Conservation (phyloP, 2,113 vertebrate species). For the Malurus elegans region DNA sequence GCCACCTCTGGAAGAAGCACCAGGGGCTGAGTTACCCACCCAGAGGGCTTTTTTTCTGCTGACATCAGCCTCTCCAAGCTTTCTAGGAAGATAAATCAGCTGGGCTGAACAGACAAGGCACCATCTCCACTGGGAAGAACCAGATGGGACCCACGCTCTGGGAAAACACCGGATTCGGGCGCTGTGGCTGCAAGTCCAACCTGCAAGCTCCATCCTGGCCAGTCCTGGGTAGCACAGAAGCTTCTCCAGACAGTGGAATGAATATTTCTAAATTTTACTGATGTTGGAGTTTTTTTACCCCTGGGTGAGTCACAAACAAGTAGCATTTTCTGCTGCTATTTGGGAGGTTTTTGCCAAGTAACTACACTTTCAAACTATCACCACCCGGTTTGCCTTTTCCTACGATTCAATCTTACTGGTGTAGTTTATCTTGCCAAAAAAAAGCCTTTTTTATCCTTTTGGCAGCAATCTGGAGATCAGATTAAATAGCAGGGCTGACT, state of each 20-base stretch:
- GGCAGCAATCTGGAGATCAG: background rate
- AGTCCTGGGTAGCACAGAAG: background rate
- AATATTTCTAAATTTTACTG: background rate
- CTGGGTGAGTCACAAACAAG: background rate
- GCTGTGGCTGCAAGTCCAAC: accelerated
- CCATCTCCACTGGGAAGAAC: background rate
- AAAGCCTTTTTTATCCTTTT: background rate
- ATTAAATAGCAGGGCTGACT: background rate
- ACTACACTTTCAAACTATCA: background rate
- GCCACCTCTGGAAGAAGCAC: background rate
- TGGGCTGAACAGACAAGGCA: background rate
- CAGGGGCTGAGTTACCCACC: background rate
- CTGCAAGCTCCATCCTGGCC: background rate
- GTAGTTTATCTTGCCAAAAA: background rate
- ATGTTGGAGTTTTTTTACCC: background rate
- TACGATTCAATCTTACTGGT: background rate
- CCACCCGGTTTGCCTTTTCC: background rate
- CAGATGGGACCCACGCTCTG: accelerated
- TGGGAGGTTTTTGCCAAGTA: background rate
- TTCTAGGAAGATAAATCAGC: background rate
- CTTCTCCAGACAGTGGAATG: background rate
- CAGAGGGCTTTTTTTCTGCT: background rate
- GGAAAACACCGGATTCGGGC: background rate
- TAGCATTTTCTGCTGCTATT: background rate
- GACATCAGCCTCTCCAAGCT: background rate